These are phyloP conservation scores for Zonotrichia albicollis DNA, from an alignment of 2,797 vertebrate species.

Conservation along the genomic window DNA sequence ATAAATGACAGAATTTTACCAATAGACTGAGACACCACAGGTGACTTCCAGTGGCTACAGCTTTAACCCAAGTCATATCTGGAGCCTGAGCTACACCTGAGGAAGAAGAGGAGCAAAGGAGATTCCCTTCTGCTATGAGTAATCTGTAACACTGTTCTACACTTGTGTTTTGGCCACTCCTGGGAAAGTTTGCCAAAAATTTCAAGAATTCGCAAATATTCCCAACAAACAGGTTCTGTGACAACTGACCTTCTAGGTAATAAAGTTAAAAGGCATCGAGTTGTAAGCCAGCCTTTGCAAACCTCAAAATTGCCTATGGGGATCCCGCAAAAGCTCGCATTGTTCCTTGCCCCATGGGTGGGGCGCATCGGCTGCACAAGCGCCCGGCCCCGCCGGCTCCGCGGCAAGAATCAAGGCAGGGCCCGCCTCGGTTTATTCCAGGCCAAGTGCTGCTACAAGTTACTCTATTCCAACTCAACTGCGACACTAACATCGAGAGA, in stretches of 20 bases:
- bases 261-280: not conserved
- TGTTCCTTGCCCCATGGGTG: constrained; percentile 14
- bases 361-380: not conserved
- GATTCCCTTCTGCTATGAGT: not conserved
- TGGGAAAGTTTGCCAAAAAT: constrained; percentile 8
- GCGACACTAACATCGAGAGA: not conserved
- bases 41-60: not conserved
- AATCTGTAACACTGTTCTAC: not conserved
- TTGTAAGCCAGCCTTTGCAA: not conserved
- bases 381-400: not conserved
- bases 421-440: not conserved
- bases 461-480: not conserved
- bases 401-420: not conserved
- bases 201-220: constrained; percentile 24
- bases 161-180: not conserved
- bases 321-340: not conserved
- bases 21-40: not conserved
- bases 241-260: constrained; percentile 14
- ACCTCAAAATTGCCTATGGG: not conserved
- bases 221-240: constrained; percentile 34
- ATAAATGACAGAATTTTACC: not conserved
- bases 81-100: not conserved
- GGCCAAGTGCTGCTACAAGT: not conserved
- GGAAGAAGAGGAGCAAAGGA: not conserved
- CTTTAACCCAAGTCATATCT: not conserved